A percentile compares a stretch with the other conserved stretches of the same genome.
These are phyloP conservation scores for Dendrolimus houi DNA, from an alignment of 2,888 invertebrate species.

Conservation along the genomic window DNA sequence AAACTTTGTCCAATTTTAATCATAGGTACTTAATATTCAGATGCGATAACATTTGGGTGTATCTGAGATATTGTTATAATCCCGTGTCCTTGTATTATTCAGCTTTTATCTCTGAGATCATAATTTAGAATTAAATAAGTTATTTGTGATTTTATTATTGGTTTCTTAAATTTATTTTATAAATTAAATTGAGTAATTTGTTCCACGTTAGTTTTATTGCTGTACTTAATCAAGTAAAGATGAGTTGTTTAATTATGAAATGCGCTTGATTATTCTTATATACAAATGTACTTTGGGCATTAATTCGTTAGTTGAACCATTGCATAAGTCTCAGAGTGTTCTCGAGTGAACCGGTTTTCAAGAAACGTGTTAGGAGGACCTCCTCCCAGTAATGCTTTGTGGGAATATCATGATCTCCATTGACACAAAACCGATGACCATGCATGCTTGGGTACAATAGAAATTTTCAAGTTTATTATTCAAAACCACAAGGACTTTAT, in stretches of 20 bases:
- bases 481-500: no score
- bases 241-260: background rate
- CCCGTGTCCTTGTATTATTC: slow-evolving; percentile 13
- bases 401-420: slow-evolving; percentile 13
- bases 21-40: background rate
- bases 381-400: no score
- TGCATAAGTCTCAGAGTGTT: slow-evolving; percentile 61
- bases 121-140: background rate
- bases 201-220: no score
- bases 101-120: background rate
- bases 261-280: background rate
- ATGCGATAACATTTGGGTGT: background rate
- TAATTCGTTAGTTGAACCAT: slow-evolving; percentile 49
- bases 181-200: no score
- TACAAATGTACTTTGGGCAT: slow-evolving; percentile 14
- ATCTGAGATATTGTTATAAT: slow-evolving; percentile 14
- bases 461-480: no score
- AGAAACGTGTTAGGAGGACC: slow-evolving; percentile 72
- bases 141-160: background rate
- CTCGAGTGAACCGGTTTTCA: slow-evolving; percentile 62
- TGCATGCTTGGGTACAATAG: no score
- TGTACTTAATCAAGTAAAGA: background rate
- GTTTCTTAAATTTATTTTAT: no score
- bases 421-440: no score
- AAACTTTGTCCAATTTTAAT: background rate